Evolutionary conservation across 2,113 vertebrate species (phyloP).

Genomic region (Anthoscopus minutus): DNA sequence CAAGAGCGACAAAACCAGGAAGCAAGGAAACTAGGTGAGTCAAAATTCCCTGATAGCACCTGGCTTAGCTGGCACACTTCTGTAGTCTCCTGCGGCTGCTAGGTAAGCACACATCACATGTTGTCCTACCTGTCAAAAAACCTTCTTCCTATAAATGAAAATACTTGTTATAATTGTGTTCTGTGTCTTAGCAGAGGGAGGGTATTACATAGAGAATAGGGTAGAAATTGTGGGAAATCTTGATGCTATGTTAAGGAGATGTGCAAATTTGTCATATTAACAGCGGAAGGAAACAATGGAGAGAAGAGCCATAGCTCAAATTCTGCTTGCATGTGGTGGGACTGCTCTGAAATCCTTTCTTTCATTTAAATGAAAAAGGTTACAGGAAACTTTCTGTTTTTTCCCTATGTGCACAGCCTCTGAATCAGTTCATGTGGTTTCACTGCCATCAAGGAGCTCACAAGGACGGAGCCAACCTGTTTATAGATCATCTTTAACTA

Average conservation of each 20-base stretch:
- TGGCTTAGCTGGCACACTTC: not conserved
- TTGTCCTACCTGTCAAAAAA: not conserved
- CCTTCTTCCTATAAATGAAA: not conserved
- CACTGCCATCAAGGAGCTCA: conserved; percentile 84
- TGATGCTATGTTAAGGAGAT: not conserved
- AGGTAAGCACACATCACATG: not conserved
- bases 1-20: conserved; percentile 82
- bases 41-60: not conserved
- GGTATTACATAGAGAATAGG: not conserved
- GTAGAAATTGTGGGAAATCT: not conserved
- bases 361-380: not conserved
- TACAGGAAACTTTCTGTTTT: conserved; percentile 52
- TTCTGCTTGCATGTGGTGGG: not conserved
- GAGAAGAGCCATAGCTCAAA: not conserved
- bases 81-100: not conserved
- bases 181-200: not conserved
- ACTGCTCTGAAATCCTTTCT: not conserved
- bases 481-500: conserved; percentile 77
- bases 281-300: not conserved
- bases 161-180: not conserved
- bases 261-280: not conserved
- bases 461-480: conserved; percentile 77
- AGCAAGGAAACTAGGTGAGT: conserved; percentile 81
- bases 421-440: conserved; percentile 95
- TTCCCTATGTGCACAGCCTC: conserved; percentile 79